phyloP scores from a whole-genome alignment of 2,888 invertebrate genomes.

The Tiliacea aurago region DNA sequence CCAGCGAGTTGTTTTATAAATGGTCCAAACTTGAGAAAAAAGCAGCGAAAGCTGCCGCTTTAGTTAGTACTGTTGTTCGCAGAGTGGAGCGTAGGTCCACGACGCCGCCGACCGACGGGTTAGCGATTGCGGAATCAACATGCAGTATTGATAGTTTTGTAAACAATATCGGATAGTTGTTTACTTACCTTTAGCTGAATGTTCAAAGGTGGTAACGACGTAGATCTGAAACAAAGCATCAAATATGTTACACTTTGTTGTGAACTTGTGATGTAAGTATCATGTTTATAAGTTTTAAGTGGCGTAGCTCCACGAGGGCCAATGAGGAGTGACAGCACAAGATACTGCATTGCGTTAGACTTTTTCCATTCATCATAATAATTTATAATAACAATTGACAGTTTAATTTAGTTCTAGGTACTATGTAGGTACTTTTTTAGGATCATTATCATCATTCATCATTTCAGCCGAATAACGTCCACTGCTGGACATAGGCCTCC shows the following conservation, averaged over 20 bases:
- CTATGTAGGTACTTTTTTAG: background rate
- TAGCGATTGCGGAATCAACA: conserved; percentile 39
- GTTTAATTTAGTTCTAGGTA: background rate
- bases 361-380: conserved; percentile 30
- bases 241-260: conserved; percentile 22
- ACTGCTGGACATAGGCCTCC: no score
- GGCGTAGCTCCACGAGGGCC: background rate
- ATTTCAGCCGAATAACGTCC: no score
- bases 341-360: conserved; percentile 18
- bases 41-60: conserved; percentile 57
- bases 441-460: no score
- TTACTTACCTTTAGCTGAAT: conserved; percentile 53
- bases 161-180: conserved; percentile 32
- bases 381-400: conserved; percentile 23
- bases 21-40: conserved; percentile 68
- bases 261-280: background rate
- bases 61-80: conserved; percentile 63
- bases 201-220: conserved; percentile 42
- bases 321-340: conserved; percentile 30
- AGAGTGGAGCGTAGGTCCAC: conserved; percentile 56
- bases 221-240: conserved; percentile 58
- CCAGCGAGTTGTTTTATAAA: conserved; percentile 75
- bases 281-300: conserved; percentile 10
- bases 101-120: conserved; percentile 14
- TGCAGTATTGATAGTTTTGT: conserved; percentile 47